Evolutionary conservation across 2,888 invertebrate genomes (phyloP).

Genomic region (Aethes cnicana): DNA sequence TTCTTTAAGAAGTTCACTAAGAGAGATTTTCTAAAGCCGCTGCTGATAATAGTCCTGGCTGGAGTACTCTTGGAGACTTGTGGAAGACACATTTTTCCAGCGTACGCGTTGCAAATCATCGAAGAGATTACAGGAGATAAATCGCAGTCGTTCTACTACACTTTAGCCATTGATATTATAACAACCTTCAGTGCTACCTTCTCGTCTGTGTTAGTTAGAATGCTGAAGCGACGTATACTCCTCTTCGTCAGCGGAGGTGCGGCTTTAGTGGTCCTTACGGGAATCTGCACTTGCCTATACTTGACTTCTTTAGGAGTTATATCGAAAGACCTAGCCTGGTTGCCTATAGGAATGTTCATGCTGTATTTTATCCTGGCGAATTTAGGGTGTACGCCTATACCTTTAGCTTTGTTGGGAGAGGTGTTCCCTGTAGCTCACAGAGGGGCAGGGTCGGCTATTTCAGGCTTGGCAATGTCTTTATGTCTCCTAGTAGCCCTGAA

Average conservation of each 20-base stretch:
- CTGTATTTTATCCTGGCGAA: constrained; percentile 50
- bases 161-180: constrained; percentile 48
- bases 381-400: constrained; percentile 54
- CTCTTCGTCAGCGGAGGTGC: constrained; percentile 47
- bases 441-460: constrained; percentile 44
- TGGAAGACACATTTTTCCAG: constrained; percentile 52
- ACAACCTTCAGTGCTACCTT: constrained; percentile 44
- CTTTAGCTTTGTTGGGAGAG: constrained; percentile 50
- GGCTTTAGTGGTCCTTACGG: constrained; percentile 41
- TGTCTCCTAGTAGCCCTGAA: constrained; percentile 43
- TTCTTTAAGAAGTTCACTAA: constrained; percentile 39
- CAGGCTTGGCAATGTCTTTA: constrained; percentile 46
- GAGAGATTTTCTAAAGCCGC: constrained; percentile 46
- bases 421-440: constrained; percentile 50
- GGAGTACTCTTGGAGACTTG: constrained; percentile 46
- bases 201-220: constrained; percentile 47
- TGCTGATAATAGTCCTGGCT: constrained; percentile 43
- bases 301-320: constrained; percentile 41
- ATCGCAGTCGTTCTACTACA: constrained; percentile 45
- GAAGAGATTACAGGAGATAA: constrained; percentile 43
- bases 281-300: constrained; percentile 42
- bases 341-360: constrained; percentile 44
- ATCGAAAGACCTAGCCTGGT: constrained; percentile 37
- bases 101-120: constrained; percentile 49
- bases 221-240: constrained; percentile 47